These are phyloP conservation scores for Arrhopalites spinosus DNA, from an alignment of 2,888 invertebrate species.

Conservation along the genomic window DNA sequence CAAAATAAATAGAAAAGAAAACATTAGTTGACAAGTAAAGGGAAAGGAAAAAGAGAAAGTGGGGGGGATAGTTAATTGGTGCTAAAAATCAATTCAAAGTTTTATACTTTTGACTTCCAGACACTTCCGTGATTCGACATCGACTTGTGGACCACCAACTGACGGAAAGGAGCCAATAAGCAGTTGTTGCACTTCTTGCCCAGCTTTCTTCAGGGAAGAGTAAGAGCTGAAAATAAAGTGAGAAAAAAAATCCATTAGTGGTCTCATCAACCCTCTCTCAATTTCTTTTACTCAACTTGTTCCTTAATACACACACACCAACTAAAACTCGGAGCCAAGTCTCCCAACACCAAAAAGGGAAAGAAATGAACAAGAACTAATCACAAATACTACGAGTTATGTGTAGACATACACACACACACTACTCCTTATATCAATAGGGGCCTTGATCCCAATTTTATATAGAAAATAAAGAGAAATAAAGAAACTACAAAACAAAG, in stretches of 20 bases:
- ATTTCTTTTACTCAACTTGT: not conserved
- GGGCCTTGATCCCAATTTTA: not conserved
- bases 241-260: constrained; percentile 30
- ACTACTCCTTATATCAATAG: not conserved
- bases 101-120: constrained; percentile 72
- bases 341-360: not conserved
- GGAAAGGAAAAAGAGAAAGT: not conserved
- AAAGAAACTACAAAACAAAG: too few species aligned
- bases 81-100: constrained; percentile 21
- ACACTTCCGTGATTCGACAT: constrained; percentile 83
- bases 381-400: too few species aligned
- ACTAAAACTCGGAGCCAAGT: not conserved
- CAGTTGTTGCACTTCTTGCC: constrained; percentile 83
- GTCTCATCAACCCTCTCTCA: not conserved
- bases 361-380: too few species aligned
- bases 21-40: not conserved
- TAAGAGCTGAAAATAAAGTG: constrained; percentile 67
- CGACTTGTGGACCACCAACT: constrained; percentile 79
- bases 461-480: not conserved
- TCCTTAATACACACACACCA: not conserved
- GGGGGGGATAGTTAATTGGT: not conserved
- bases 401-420: not conserved
- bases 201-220: constrained; percentile 87
- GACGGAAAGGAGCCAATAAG: constrained; percentile 84
- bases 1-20: constrained; percentile 56